phyloP scores from a whole-genome alignment of 2,113 vertebrate genomes.

The Lagenorhynchus albirostris region DNA sequence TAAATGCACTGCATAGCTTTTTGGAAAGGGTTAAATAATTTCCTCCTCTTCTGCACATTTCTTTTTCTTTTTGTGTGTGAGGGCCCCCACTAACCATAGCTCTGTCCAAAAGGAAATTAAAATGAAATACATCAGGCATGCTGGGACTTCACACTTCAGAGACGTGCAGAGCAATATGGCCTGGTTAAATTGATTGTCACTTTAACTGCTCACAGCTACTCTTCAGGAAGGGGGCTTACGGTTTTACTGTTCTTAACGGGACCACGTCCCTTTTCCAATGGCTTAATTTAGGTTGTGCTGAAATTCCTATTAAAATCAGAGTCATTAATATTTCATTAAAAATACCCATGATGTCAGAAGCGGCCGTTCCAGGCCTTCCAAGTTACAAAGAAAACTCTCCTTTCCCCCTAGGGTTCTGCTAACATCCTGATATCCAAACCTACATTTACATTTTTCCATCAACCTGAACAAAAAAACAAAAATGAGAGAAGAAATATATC shows the following conservation, averaged over 20 bases:
- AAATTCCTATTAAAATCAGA: conserved; percentile 77
- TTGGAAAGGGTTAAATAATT: conserved; percentile 86
- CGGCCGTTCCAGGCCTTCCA: conserved; percentile 19
- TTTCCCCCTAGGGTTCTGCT: conserved; percentile 28
- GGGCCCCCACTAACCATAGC: conserved; percentile 77
- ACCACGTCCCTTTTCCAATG: conserved; percentile 76
- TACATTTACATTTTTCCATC: conserved; percentile 59
- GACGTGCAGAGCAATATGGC: conserved; percentile 76
- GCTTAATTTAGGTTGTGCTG: conserved; percentile 75
- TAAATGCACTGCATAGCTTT: conserved; percentile 75
- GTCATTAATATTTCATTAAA: conserved; percentile 78
- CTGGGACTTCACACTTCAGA: conserved; percentile 83
- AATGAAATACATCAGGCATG: conserved; percentile 85
- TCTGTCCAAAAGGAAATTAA: conserved; percentile 87
- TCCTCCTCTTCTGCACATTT: conserved; percentile 77
- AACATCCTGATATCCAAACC: conserved; percentile 47
- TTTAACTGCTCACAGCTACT: conserved; percentile 78
- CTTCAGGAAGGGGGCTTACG: conserved; percentile 79
- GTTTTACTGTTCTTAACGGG: conserved; percentile 82
- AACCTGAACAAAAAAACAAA: conserved; percentile 48
- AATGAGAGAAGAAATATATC: not conserved
- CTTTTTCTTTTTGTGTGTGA: conserved; percentile 57
- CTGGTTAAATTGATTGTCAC: conserved; percentile 82
- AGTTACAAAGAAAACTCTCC: conserved; percentile 43
- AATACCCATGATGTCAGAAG: conserved; percentile 71